Evolutionary conservation across 1,140 invertebrate species (phyloP), one percentile per base, ranked within the genome.

Genomic region (Arion vulgaris): DNA sequence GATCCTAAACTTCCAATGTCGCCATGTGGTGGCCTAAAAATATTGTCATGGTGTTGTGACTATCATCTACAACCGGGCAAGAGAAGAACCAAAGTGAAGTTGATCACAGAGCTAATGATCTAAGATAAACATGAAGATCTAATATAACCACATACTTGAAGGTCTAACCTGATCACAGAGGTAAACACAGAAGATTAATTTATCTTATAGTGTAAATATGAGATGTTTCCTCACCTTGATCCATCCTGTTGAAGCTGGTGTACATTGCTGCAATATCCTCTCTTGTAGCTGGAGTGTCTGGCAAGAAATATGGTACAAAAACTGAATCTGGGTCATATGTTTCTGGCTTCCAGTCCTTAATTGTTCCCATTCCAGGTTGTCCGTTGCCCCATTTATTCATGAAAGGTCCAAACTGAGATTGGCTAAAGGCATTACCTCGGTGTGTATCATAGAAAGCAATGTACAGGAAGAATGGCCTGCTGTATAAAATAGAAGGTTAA

Each of bases 381-480:
- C 96, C 96, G 89, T 96, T 96, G 62, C 62, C 62, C 62, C 62
- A 66, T 7, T 66, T 66, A 66, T 66, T 66, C 62, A 66, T 66
- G 62, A 66, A 66, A 32, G 62, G 62, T 15, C 97, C 97, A 94
- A 96, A 98, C 91, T 98, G 96, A 92, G 97, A 98, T 93, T 98
- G 96, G 89, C 96, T 94, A 11, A 94, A 95, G 89, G 97, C 96
- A 0, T 95, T 96, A 92, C 97, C 98, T 11, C 97, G 95, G 93
- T 98, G 97, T 0, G 97, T 97, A 94, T 98, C 97, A 91, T 98
- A 97, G 92, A 98, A 98, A 0, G 94, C 96, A 78, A 98, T 94
- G 89, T 97, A 95, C 51, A 98, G 92, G 90, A 98, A 97, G 92
- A 98, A 98, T 5, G 96, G 95, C 78, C 39, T 32, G 38, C 34